A percentile compares a stretch with the other conserved stretches of the same genome.
phyloP scores from a whole-genome alignment of 2,113 vertebrate genomes.

The Tragelaphus scriptus region DNA sequence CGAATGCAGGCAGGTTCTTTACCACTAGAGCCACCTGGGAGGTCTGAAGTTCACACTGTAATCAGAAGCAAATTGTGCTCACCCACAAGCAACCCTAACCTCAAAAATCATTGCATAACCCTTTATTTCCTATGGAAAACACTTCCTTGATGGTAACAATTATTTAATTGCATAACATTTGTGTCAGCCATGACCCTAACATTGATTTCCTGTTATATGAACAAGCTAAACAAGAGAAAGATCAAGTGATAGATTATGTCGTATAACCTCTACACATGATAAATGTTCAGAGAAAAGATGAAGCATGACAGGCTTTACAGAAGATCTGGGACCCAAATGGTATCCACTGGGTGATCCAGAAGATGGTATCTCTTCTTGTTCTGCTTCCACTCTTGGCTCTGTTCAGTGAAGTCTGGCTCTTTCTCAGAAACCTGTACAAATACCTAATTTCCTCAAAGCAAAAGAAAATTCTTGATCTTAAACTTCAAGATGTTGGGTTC shows the following conservation, averaged over 20 bases:
- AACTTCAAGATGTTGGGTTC: not conserved
- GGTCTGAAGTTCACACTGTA: not conserved
- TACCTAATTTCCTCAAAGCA: not conserved
- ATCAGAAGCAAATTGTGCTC: not conserved
- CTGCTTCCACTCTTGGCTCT: not conserved
- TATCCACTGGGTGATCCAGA: not conserved
- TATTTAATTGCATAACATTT: not conserved
- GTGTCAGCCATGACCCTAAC: not conserved
- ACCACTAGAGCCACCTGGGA: not conserved
- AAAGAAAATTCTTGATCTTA: not conserved
- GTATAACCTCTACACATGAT: not conserved
- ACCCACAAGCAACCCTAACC: not conserved
- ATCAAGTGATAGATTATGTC: not conserved
- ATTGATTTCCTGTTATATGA: not conserved
- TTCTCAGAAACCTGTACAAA: constrained; percentile 25
- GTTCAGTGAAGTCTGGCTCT: not conserved
- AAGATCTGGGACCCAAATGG: not conserved
- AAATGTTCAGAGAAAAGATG: not conserved
- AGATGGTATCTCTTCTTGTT: not conserved
- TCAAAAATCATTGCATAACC: not conserved
- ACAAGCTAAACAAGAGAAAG: not conserved
- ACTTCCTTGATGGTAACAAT: not conserved
- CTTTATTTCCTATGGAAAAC: not conserved
- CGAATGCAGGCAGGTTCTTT: not conserved
- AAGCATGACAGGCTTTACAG: not conserved